Percentiles rank a stretch among this genome's conserved stretches.
Conservation (phyloP, 2,113 vertebrate species). For the Steatornis caripensis region DNA sequence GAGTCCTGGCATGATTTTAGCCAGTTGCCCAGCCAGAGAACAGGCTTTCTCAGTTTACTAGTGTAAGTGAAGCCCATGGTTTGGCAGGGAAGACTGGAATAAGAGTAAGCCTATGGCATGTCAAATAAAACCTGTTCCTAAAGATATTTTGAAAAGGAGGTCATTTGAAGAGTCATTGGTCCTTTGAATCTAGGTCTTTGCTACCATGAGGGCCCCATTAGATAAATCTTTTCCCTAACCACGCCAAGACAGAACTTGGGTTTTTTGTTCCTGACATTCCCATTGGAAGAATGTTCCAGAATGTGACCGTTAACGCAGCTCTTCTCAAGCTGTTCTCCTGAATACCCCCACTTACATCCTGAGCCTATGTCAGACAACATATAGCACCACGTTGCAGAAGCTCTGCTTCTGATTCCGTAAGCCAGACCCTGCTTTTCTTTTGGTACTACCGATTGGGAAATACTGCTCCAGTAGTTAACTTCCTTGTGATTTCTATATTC, state of each 20-base stretch:
- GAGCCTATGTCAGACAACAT: not conserved
- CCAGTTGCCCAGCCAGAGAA: not conserved
- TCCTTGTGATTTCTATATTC: not conserved
- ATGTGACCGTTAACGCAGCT: not conserved
- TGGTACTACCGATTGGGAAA: not conserved
- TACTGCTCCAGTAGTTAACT: not conserved
- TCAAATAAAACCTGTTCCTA: not conserved
- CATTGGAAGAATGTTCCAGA: not conserved
- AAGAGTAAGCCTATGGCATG: not conserved
- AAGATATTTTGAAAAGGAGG: not conserved
- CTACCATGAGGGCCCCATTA: not conserved
- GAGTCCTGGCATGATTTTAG: not conserved
- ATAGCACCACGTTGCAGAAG: conserved; percentile 3
- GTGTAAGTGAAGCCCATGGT: not conserved
- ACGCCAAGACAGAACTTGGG: not conserved
- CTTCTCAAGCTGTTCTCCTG: not conserved
- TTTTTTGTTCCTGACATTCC: not conserved
- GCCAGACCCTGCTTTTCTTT: not conserved
- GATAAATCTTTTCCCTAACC: not conserved
- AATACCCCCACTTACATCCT: not conserved
- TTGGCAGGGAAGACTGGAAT: not conserved
- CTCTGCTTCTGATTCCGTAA: not conserved
- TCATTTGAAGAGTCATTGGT: not conserved
- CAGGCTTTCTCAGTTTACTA: not conserved
- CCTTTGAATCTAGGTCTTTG: not conserved